Evolutionary conservation across 2,113 vertebrate species (phyloP), one percentile per base, ranked within the genome.

Genomic region (Cyprinodon brontotheroides): DNA sequence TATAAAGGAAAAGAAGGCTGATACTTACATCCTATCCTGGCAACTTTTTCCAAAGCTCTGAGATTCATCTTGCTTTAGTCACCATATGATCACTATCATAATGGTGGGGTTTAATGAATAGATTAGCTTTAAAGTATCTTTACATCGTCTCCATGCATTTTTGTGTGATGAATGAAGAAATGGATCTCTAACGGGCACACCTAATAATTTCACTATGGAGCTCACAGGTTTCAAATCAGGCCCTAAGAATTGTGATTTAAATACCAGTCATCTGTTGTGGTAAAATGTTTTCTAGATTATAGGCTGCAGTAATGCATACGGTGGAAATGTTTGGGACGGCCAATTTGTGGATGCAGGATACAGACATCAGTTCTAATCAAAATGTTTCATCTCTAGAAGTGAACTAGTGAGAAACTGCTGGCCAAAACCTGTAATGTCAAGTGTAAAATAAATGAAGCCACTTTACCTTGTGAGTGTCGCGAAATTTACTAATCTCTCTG

Each of bases 21-120:
- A 99, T 99, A 99, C 98, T 99, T 99, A 99, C 98, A 99, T 99
- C 96, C 96, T 98, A 99, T 97, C 97, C 97, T 97, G 96, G 98
- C 95, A 96, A 98, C 97, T 98, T 98, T 99, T 95, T 96, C 97
- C 94, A 95, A 99, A 99, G 98, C 96, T 98, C 97, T 96, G 96
- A 96, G 97, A 97, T 99, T 99, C 97, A 99, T 99, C 98, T 99
- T 97, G 98, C 97, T 99, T 99, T 99, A 98, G 97, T 99, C 98
- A 99, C 98, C 98, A 99, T 99, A 99, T 99, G 98, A 99, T 98
- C 97, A 99, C 98, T 99, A 99, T 99, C 98, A 99, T 99, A 99
- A 99, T 99, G 97, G 97, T 99, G 97, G 98, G 97, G 98, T 98
- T 99, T 98, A 99, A 99, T 99, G 96, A 99, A 99, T 98, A 99